Evolutionary conservation across 2,888 invertebrate species (phyloP).

Genomic region (Drosophila borborema): DNA sequence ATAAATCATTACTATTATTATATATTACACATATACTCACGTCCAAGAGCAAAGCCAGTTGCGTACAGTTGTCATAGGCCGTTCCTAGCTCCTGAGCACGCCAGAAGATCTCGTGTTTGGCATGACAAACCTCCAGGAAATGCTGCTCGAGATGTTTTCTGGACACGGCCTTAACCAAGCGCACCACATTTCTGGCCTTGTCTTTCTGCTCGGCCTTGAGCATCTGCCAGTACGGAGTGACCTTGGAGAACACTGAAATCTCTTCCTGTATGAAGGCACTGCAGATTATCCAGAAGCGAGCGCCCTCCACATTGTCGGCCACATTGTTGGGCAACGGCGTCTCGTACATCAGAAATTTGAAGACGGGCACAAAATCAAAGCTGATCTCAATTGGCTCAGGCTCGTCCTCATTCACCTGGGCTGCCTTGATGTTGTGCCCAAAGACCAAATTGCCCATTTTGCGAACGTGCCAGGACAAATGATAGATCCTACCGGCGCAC

Average conservation of each 20-base stretch:
- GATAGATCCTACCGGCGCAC: background rate
- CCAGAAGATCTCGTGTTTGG: conserved; percentile 1
- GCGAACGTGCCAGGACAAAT: conserved; percentile 1
- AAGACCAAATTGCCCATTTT: conserved; percentile 6
- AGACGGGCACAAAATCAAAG: conserved; percentile 10
- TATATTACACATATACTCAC: background rate
- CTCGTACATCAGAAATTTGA: conserved; percentile 8
- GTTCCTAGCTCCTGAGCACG: background rate
- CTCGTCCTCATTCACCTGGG: background rate
- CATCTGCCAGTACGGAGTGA: conserved; percentile 5
- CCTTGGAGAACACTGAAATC: conserved; percentile 1
- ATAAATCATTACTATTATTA: too few species aligned
- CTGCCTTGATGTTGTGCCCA: background rate
- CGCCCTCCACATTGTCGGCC: conserved; percentile 12
- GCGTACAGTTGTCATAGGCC: background rate
- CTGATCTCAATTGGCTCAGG: background rate
- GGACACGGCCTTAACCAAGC: background rate
- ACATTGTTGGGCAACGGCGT: conserved; percentile 1
- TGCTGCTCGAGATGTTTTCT: background rate
- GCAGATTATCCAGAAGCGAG: conserved; percentile 6
- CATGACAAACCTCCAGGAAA: background rate
- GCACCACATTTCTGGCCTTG: background rate
- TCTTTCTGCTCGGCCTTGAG: background rate
- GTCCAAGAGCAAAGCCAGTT: background rate
- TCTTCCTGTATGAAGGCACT: background rate